A percentile compares a stretch with the other conserved stretches of the same genome.
Conservation (phyloP, 2,888 invertebrate genomes). For the Baronia brevicornis region DNA sequence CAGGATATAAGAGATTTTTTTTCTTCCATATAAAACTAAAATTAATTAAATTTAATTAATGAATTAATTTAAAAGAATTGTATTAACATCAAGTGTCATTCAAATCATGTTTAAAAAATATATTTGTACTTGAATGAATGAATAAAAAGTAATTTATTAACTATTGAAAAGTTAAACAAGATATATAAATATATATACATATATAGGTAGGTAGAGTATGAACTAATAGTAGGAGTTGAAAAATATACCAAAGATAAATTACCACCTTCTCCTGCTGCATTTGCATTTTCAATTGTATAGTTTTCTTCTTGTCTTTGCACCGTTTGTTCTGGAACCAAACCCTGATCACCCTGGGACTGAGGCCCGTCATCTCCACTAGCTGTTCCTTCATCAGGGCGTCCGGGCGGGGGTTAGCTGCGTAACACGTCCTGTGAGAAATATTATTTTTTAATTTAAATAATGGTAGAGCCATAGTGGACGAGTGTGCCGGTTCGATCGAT, state of each 20-base stretch:
- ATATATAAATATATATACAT: neutral
- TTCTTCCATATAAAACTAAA: no score
- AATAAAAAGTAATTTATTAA: no score
- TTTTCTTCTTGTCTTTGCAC: slow-evolving; percentile 98
- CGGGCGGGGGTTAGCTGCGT: slow-evolving; percentile 97
- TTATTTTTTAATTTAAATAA: neutral
- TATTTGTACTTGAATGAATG: no score
- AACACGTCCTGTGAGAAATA: slow-evolving; percentile 84
- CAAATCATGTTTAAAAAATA: no score
- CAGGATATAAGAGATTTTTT: no score
- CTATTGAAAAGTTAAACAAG: neutral
- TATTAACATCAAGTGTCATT: no score
- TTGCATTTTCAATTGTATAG: slow-evolving; percentile 96
- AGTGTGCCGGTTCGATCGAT: no score
- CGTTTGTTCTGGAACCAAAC: slow-evolving; percentile 99
- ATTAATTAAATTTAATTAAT: no score
- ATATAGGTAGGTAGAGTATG: no score
- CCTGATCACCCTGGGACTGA: slow-evolving; percentile 97
- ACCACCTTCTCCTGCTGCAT: slow-evolving; percentile 98
- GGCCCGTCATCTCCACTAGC: slow-evolving; percentile 98
- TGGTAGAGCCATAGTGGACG: no score
- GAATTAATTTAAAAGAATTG: no score
- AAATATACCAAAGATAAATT: slow-evolving; percentile 24
- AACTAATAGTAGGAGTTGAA: slow-evolving; percentile 1
- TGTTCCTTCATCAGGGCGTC: slow-evolving; percentile 99